Evolutionary conservation across 2,888 invertebrate species (phyloP).

Genomic region (Xiphydria camelus): DNA sequence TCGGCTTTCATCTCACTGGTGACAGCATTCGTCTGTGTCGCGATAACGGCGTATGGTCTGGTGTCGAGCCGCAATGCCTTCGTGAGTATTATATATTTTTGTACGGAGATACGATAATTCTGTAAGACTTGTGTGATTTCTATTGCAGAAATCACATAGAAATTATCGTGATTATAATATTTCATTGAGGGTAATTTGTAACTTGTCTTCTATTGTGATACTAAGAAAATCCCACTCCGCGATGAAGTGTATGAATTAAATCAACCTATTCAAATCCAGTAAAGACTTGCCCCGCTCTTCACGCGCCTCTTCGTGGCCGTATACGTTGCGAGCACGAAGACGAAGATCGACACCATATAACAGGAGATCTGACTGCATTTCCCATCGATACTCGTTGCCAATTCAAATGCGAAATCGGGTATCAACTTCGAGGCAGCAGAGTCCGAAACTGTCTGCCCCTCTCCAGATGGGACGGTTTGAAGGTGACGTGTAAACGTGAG

Average conservation of each 20-base stretch:
- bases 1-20: constrained; percentile 64
- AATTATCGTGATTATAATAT: no score
- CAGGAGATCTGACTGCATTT: constrained; percentile 43
- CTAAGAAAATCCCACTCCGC: no score
- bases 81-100: constrained; percentile 63
- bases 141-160: background rate
- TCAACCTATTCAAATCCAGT: constrained; percentile 60
- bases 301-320: constrained; percentile 63
- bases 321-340: constrained; percentile 60
- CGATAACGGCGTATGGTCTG: constrained; percentile 69
- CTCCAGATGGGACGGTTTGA: constrained; percentile 71
- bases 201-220: no score
- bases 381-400: constrained; percentile 69
- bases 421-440: constrained; percentile 66
- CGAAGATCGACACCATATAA: constrained; percentile 51
- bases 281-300: constrained; percentile 65
- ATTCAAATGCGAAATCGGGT: constrained; percentile 68
- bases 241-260: no score
- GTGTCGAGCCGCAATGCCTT: constrained; percentile 65
- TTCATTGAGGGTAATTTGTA: no score
- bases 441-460: constrained; percentile 69
- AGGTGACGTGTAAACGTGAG: constrained; percentile 68
- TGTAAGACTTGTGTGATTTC: background rate
- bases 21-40: constrained; percentile 67
- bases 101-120: no score